Conservation (phyloP, 2,113 vertebrate genomes). For the Callipepla squamata region DNA sequence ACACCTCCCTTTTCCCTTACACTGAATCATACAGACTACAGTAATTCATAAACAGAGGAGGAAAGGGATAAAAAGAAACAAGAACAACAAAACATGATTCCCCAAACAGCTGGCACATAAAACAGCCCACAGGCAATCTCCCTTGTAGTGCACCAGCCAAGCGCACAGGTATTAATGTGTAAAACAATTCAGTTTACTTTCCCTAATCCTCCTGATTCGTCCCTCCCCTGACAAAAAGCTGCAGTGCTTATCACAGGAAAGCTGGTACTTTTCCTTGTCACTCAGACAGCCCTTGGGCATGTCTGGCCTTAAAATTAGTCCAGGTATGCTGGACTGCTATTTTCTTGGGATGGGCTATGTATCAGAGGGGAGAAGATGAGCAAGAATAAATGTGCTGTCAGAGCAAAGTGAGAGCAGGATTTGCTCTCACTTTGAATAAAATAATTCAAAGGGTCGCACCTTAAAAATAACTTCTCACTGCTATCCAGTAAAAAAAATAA, state of each 20-base stretch:
- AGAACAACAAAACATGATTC: slow-evolving; percentile 47
- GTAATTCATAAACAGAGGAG: slow-evolving; percentile 53
- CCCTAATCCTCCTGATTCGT: slow-evolving; percentile 32
- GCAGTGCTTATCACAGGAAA: slow-evolving; percentile 19
- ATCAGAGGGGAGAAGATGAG: not conserved
- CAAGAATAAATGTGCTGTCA: not conserved
- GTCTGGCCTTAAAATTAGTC: not conserved
- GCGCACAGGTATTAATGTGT: slow-evolving; percentile 27
- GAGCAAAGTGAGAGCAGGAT: not conserved
- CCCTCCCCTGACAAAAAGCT: not conserved
- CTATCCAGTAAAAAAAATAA: not conserved
- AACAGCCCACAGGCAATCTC: slow-evolving; percentile 36
- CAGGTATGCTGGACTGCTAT: not conserved
- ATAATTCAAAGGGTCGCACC: not conserved
- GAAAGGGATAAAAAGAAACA: slow-evolving; percentile 8
- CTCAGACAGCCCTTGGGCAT: not conserved
- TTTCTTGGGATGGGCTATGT: not conserved
- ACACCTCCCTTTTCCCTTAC: not conserved
- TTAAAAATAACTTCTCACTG: not conserved
- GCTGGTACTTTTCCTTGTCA: not conserved
- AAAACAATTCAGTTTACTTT: slow-evolving; percentile 54
- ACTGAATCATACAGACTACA: slow-evolving; percentile 30
- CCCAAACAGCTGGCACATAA: slow-evolving; percentile 46
- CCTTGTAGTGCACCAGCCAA: slow-evolving; percentile 40
- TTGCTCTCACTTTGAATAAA: not conserved